A percentile compares a stretch with the other conserved stretches of the same genome.
Conservation (phyloP, 2,113 vertebrate genomes). For the Paradoxurus hermaphroditus region DNA sequence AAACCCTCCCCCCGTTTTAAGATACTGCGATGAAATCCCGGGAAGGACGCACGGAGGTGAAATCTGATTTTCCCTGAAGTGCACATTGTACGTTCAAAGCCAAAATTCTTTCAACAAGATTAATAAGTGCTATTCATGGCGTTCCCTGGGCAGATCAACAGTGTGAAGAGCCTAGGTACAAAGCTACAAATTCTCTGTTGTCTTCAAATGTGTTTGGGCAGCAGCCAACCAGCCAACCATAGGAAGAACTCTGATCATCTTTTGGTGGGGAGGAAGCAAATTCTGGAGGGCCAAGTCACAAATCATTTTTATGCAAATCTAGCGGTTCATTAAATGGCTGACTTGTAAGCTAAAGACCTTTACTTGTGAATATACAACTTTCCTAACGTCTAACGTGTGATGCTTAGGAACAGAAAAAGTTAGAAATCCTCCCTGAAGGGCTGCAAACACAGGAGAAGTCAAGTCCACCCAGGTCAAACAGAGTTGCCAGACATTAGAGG, state of each 20-base stretch:
- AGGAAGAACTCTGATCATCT: not conserved
- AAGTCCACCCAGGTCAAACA: not conserved
- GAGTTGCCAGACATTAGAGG: not conserved
- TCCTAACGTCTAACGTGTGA: not conserved
- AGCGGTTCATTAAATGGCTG: not conserved
- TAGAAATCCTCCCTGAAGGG: not conserved
- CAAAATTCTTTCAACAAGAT: constrained; percentile 73
- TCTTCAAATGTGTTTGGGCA: not conserved
- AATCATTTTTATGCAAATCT: not conserved
- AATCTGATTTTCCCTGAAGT: constrained; percentile 60
- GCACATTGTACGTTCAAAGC: constrained; percentile 37
- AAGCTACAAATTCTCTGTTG: not conserved
- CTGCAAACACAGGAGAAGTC: not conserved
- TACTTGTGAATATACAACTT: not conserved
- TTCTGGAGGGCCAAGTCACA: not conserved
- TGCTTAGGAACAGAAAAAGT: not conserved
- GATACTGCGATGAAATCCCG: not conserved
- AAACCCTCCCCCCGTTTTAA: not conserved
- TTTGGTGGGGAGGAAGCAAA: not conserved
- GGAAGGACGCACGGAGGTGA: constrained; percentile 34
- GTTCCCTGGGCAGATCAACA: not conserved
- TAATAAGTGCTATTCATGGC: constrained; percentile 52
- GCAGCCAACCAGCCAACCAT: not conserved
- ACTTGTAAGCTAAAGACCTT: not conserved
- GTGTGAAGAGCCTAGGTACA: not conserved